Evolutionary conservation across 1,140 invertebrate genomes (phyloP), one percentile per base, ranked within the genome.

Genomic region (Harpegnathos saltator): DNA sequence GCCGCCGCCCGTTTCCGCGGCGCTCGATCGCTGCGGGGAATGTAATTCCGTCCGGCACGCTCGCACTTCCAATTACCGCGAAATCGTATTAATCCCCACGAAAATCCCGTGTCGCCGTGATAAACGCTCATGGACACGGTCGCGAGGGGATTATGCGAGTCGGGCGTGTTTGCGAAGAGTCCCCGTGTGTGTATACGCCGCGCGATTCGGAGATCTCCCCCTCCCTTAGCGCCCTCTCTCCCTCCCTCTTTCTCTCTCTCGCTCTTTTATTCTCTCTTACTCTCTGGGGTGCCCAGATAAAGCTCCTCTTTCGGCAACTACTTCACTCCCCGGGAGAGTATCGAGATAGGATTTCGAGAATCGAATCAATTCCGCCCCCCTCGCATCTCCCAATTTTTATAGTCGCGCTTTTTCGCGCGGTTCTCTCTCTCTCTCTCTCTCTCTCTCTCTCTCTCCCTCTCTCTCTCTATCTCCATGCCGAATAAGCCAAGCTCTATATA

Each of bases 41-140:
- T 69, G 86, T 82, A 89, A 85, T 89, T 88, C 85, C 78, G 80
- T 71, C 62, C 71, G 75, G 82, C 58, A 38, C 72, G 87, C 80
- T 65, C 69, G 81, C 83, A 84, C 80, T 88, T 88, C 88, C 88
- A 89, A 89, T 89, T 89, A 89, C 84, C 84, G 56, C 87, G 81
- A 86, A 88, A 88, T 88, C 75, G 88, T 86, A 89, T 89, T 89
- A 89, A 89, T 89, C 88, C 86, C 58, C 74, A 73, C 75, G 88
- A 89, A 89, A 88, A 89, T 84, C 84, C 84, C 75, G 65, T 66
- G 84, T 86, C 84, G 86, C 62, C 65, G 84, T 89, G 86, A 89
- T 88, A 89, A 89, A 88, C 84, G 85, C 66, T 63, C 54, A 17
- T 33, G 71, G 85, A 62, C 71, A 56, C 77, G 83, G 83, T 82